These are phyloP conservation scores for Perodicticus potto DNA, from an alignment of 2,797 vertebrate genomes.

Conservation along the genomic window DNA sequence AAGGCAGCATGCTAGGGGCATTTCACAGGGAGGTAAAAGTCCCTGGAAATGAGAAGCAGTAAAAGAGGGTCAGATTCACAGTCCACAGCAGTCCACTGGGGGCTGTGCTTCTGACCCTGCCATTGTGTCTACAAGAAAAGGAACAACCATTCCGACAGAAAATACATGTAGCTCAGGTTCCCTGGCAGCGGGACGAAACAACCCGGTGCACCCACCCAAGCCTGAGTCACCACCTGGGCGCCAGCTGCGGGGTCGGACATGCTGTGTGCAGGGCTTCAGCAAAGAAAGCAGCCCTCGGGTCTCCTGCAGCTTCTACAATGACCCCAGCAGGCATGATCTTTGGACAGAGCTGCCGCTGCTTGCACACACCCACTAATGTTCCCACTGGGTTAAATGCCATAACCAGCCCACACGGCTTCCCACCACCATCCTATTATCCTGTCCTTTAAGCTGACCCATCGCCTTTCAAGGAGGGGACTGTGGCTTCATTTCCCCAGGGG, in stretches of 20 bases:
- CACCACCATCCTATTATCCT: no score
- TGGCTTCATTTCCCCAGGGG: background rate
- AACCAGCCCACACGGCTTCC: accelerated
- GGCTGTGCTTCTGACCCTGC: constrained; percentile 41
- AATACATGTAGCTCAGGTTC: background rate
- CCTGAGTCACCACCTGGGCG: background rate
- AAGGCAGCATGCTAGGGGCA: constrained; percentile 50
- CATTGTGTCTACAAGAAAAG: constrained; percentile 37
- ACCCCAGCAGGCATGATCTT: background rate
- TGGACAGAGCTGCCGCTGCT: accelerated
- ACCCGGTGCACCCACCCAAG: background rate
- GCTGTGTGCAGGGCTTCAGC: background rate
- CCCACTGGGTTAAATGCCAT: accelerated
- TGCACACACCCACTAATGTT: accelerated
- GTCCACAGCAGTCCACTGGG: background rate
- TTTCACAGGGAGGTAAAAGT: constrained; percentile 39
- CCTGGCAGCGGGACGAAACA: background rate
- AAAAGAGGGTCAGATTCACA: background rate
- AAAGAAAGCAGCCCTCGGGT: background rate
- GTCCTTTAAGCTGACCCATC: background rate
- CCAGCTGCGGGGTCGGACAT: background rate
- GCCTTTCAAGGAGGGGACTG: background rate
- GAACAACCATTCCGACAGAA: background rate
- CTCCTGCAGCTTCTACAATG: background rate
- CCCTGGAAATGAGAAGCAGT: constrained; percentile 45